Conservation (phyloP, 2,797 vertebrate genomes). For the Etheostoma perlongum region DNA sequence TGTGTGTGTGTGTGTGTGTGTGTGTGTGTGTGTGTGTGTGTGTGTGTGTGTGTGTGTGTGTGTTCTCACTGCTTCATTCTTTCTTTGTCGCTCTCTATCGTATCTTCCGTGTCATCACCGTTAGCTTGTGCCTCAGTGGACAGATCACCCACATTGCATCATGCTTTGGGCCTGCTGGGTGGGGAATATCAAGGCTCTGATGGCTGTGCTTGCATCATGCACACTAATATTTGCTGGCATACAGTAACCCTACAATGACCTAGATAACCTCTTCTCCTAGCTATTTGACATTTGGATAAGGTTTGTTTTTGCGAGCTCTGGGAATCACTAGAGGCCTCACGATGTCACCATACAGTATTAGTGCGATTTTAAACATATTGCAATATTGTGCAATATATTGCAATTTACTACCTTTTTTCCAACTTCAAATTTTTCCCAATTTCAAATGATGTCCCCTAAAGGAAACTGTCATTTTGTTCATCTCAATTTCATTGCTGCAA, state of each 20-base stretch:
- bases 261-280: not conserved
- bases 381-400: too few relatives aligned
- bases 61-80: conserved; percentile 37
- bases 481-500: too few relatives aligned
- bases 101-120: conserved; percentile 66
- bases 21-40: conserved; percentile 19
- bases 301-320: too few relatives aligned
- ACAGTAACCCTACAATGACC: not conserved
- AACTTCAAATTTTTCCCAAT: too few relatives aligned
- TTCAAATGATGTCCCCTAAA: too few relatives aligned
- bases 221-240: conserved; percentile 20
- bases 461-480: too few relatives aligned
- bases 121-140: conserved; percentile 49
- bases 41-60: conserved; percentile 14
- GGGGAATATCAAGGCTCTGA: conserved; percentile 41
- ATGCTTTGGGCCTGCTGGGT: conserved; percentile 33
- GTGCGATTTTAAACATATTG: too few relatives aligned
- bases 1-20: conserved; percentile 13
- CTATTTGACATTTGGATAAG: not conserved
- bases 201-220: conserved; percentile 39
- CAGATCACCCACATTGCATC: conserved; percentile 60
- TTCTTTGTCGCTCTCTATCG: conserved; percentile 43
- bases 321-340: too few relatives aligned
- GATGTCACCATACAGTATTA: too few relatives aligned
- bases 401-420: too few relatives aligned